These are phyloP conservation scores for Salvelinus sp. DNA, from an alignment of 2,113 vertebrate genomes.

Conservation along the genomic window DNA sequence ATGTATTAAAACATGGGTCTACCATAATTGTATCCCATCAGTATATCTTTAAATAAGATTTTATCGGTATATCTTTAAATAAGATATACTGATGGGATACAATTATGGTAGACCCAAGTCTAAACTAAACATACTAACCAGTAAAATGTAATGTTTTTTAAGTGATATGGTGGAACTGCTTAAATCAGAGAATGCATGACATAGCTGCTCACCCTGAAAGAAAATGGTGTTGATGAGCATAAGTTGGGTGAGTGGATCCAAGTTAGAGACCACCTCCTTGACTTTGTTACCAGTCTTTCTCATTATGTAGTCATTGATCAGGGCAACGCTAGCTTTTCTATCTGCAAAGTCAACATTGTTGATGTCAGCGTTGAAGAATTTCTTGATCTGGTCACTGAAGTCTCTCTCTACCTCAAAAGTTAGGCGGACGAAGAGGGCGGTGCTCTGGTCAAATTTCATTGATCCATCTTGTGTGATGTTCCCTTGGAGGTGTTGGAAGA, in stretches of 20 bases:
- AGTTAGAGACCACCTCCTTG: slow-evolving; percentile 69
- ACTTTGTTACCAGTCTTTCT: slow-evolving; percentile 77
- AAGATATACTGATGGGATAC: background rate
- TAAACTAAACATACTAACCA: background rate
- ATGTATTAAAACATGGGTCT: background rate
- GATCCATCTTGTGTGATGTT: slow-evolving; percentile 76
- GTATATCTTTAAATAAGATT: background rate
- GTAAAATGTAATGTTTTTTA: background rate
- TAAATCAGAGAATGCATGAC: background rate
- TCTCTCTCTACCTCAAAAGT: slow-evolving; percentile 68
- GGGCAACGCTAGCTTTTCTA: slow-evolving; percentile 55
- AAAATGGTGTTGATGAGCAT: slow-evolving; percentile 83
- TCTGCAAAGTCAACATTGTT: slow-evolving; percentile 77
- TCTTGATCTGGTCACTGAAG: slow-evolving; percentile 78
- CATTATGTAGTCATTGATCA: slow-evolving; percentile 80
- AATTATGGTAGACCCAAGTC: too few relatives aligned
- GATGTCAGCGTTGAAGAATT: slow-evolving; percentile 80
- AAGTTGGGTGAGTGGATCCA: slow-evolving; percentile 73
- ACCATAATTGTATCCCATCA: background rate
- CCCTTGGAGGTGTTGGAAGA: slow-evolving; percentile 77
- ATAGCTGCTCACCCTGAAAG: slow-evolving; percentile 81
- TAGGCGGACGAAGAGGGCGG: slow-evolving; percentile 76
- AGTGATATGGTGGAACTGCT: background rate
- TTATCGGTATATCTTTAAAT: background rate
- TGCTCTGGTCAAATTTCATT: slow-evolving; percentile 73